Conservation (phyloP, 2,797 vertebrate species). For the Psittacula derbiana region DNA sequence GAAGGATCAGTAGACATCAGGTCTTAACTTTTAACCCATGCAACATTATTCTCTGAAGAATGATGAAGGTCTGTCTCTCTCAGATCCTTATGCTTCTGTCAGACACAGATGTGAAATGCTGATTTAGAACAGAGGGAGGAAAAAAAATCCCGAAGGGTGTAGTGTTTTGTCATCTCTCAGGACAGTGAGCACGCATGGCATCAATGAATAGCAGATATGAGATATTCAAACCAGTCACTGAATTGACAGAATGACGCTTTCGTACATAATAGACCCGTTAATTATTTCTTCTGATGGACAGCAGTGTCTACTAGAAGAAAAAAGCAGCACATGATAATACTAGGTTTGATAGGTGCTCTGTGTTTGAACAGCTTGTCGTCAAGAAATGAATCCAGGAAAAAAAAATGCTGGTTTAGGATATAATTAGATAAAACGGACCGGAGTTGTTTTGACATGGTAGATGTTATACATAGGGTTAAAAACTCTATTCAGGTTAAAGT, state of each 20-base stretch:
- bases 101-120: conserved; percentile 82
- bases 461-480: conserved; percentile 49
- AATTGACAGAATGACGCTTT: conserved; percentile 74
- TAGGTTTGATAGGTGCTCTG: conserved; percentile 65
- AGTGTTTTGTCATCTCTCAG: conserved; percentile 85
- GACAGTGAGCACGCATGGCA: conserved; percentile 84
- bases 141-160: conserved; percentile 84
- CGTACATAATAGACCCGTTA: conserved; percentile 78
- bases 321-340: conserved; percentile 64
- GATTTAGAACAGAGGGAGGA: conserved; percentile 64
- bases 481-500: conserved; percentile 24
- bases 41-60: conserved; percentile 37
- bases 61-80: conserved; percentile 65
- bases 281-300: conserved; percentile 78
- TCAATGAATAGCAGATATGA: conserved; percentile 76
- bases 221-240: conserved; percentile 75
- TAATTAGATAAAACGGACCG: conserved; percentile 70
- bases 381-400: conserved; percentile 56
- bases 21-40: conserved; percentile 73
- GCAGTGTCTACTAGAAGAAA: conserved; percentile 68
- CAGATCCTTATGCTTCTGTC: conserved; percentile 71
- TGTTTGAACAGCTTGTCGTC: conserved; percentile 74
- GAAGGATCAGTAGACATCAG: conserved; percentile 1
- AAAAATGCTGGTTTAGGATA: conserved; percentile 50
- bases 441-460: conserved; percentile 65